phyloP scores from a whole-genome alignment of 2,888 invertebrate genomes.

The Dryobota labecula region DNA sequence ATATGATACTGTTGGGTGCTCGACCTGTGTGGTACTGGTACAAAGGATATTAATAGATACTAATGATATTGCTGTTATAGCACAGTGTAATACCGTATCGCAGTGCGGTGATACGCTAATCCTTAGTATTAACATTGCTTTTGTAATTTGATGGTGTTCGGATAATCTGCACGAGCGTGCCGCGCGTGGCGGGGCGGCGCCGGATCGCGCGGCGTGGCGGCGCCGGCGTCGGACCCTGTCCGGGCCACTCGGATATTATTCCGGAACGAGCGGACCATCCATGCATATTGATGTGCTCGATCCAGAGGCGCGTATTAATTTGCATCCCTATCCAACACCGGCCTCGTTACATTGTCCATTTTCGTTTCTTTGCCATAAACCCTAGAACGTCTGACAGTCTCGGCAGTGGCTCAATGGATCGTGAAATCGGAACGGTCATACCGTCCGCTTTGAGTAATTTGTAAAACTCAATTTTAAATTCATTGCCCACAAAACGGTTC shows the following conservation, averaged over 20 bases:
- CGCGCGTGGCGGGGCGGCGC: conserved; percentile 38
- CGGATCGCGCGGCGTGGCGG: conserved; percentile 38
- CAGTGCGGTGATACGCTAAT: conserved; percentile 25
- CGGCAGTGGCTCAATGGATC: conserved; percentile 75
- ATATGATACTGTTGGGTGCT: conserved; percentile 35
- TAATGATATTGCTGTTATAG: conserved; percentile 38
- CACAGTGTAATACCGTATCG: conserved; percentile 19
- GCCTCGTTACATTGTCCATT: conserved; percentile 83
- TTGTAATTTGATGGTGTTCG: conserved; percentile 56
- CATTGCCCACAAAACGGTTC: conserved; percentile 56
- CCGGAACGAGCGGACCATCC: conserved; percentile 79
- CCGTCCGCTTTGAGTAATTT: conserved; percentile 65
- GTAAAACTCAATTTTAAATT: conserved; percentile 62
- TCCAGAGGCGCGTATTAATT: conserved; percentile 89
- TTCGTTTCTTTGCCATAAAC: conserved; percentile 82
- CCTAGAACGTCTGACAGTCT: conserved; percentile 69
- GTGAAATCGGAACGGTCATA: conserved; percentile 73
- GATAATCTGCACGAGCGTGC: conserved; percentile 62
- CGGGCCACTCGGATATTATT: conserved; percentile 83
- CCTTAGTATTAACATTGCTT: conserved; percentile 52
- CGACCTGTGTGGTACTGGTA: conserved; percentile 23
- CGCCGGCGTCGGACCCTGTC: conserved; percentile 64
- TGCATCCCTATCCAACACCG: conserved; percentile 85
- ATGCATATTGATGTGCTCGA: conserved; percentile 89
- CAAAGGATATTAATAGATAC: conserved; percentile 52